Base-by-base conservation (phyloP, 1,140 invertebrate species). In the Apocrypta bakeri region DNA sequence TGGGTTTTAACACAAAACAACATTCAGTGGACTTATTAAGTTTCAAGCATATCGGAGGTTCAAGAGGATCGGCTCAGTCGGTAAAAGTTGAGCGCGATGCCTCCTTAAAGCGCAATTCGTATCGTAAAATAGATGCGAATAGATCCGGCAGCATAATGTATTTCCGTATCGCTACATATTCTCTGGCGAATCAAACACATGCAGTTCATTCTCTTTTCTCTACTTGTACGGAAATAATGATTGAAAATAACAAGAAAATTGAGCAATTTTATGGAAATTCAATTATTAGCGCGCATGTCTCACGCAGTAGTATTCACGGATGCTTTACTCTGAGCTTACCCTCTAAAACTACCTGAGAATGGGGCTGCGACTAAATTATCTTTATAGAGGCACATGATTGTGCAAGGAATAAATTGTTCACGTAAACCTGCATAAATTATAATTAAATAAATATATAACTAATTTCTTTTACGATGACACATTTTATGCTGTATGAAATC, bases 281-380 rank as follows among this genome's bases (percentile, higher is more conserved):
- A 42, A 27, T n/a, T 42, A 40, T 40, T 24, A 56, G 77, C 33
- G 42, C n/a, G 33, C 77, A 56, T 56, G 77, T 71, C 76, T 14
- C 76, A 79, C 64, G 64, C 63, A 40, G 48, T n/a, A n/a, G n/a
- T 79, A 79, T 79, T 79, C 68, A 79, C 76, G 76, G 76, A 27
- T 14, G 48, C 27, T 79, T 79, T 79, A 77, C 61, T 14, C 61
- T 64, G 37, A 66, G n/a, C n/a, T n/a, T n/a, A n/a, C n/a, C n/a
- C n/a, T n/a, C n/a, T n/a, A 37, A 37, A 9, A 37, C 61, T 33
- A 77, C 75, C n/a, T 77, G 75, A 77, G 75, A 77, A 77, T 25
- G 61, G 63, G 56, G 31, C 31, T 66, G n/a, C 37, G 72, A 74
- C 72, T 56, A 24, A 40, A 42, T 6, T 9, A n/a, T 69, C 29